These are phyloP conservation scores for Scaptomyza pallida DNA, from an alignment of 1,140 invertebrate genomes.

Conservation along the genomic window DNA sequence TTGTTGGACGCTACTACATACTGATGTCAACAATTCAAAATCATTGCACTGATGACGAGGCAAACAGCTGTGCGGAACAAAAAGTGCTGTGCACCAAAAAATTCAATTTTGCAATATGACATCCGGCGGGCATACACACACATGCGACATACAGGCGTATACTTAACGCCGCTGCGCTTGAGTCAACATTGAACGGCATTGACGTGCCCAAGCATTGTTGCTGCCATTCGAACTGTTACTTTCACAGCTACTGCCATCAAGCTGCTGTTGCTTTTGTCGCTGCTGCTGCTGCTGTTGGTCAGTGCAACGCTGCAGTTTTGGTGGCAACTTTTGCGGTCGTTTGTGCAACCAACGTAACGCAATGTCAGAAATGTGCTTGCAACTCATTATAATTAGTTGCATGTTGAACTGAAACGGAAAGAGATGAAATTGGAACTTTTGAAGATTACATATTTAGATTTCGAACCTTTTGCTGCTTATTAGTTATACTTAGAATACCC, in stretches of 20 bases:
- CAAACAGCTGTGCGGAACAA: slow-evolving; percentile 71
- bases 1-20: slow-evolving; percentile 12
- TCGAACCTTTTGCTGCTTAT: no score
- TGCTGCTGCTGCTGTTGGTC: slow-evolving; percentile 7
- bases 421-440: neutral
- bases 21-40: slow-evolving; percentile 78
- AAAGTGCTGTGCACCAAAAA: slow-evolving; percentile 67
- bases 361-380: slow-evolving; percentile 9
- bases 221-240: slow-evolving; percentile 49
- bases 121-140: slow-evolving; percentile 56
- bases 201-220: slow-evolving; percentile 66
- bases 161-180: slow-evolving; percentile 74
- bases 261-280: no score
- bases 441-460: no score
- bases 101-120: slow-evolving; percentile 82
- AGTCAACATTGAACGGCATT: slow-evolving; percentile 67
- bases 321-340: slow-evolving; percentile 26
- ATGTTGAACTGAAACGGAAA: neutral
- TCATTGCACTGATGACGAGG: slow-evolving; percentile 77
- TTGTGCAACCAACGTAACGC: slow-evolving; percentile 21
- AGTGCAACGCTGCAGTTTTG: slow-evolving; percentile 55
- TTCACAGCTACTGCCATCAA: slow-evolving; percentile 31
- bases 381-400: slow-evolving; percentile 34
- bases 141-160: slow-evolving; percentile 55
- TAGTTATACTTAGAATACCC: no score